Evolutionary conservation across 92 coral and sea anemone genomes (phyloP).

Genomic region (Porites lobata): DNA sequence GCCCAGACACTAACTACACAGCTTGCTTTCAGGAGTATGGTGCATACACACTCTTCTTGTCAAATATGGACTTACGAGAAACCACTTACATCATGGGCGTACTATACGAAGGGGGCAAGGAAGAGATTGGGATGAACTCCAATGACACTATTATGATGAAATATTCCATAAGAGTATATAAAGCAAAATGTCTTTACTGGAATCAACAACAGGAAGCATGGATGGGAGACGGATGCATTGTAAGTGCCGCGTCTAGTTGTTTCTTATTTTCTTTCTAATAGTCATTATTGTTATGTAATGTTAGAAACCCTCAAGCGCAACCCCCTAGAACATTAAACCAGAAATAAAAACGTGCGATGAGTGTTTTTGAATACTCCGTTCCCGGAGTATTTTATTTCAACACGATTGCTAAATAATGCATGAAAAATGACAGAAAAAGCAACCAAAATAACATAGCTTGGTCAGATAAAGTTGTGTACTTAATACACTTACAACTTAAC

Average conservation of each 20-base stretch:
- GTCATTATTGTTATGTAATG: not conserved
- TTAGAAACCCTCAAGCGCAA: too few species aligned
- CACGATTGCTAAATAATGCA: too few species aligned
- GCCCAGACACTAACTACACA: conserved; percentile 1
- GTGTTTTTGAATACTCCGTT: too few species aligned
- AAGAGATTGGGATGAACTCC: not conserved
- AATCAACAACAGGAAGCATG: conserved; percentile 66
- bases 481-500: too few species aligned
- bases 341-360: too few species aligned
- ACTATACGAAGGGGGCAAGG: conserved; percentile 17
- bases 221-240: conserved; percentile 84
- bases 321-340: too few species aligned
- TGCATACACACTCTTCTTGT: conserved; percentile 55
- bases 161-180: conserved; percentile 72
- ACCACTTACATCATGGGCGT: conserved; percentile 73
- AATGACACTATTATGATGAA: conserved; percentile 33
- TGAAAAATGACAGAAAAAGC: too few species aligned
- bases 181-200: conserved; percentile 89
- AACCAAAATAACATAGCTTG: too few species aligned
- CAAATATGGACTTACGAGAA: conserved; percentile 52
- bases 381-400: too few species aligned
- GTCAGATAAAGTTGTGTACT: too few species aligned
- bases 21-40: conserved; percentile 38
- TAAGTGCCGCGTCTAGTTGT: conserved; percentile 24
- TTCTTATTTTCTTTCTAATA: not conserved